Conservation (phyloP, 2,888 invertebrate genomes). For the Diaperis boleti region DNA sequence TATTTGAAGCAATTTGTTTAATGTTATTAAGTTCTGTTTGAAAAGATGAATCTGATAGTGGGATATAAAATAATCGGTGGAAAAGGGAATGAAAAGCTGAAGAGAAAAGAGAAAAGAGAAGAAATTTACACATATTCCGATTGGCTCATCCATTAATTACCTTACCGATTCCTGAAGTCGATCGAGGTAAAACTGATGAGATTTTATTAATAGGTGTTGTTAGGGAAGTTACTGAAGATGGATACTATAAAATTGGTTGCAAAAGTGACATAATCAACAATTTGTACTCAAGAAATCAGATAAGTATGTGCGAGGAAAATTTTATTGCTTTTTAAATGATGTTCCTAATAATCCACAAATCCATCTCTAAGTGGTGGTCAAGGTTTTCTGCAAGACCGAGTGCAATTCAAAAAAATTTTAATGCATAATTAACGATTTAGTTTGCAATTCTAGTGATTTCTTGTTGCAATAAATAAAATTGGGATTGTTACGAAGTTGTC, state of each 20-base stretch:
- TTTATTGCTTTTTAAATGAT: background rate
- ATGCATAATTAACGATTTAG: background rate
- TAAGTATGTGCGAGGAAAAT: background rate
- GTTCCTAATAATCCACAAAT: background rate
- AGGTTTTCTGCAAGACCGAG: background rate
- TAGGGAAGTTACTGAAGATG: background rate
- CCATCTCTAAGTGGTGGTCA: background rate
- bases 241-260: background rate
- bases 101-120: background rate
- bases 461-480: background rate
- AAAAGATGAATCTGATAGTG: no score
- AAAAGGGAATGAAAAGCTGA: no score
- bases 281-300: background rate
- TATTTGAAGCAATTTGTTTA: no score
- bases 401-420: background rate
- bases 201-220: background rate
- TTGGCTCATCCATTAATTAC: background rate
- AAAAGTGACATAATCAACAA: background rate
- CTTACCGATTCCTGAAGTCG: background rate
- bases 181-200: background rate
- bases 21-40: no score
- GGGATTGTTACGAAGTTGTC: background rate
- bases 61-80: no score
- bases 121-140: background rate
- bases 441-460: background rate